These are phyloP conservation scores for Anas capensis DNA, from an alignment of 2,797 vertebrate species.

Conservation along the genomic window DNA sequence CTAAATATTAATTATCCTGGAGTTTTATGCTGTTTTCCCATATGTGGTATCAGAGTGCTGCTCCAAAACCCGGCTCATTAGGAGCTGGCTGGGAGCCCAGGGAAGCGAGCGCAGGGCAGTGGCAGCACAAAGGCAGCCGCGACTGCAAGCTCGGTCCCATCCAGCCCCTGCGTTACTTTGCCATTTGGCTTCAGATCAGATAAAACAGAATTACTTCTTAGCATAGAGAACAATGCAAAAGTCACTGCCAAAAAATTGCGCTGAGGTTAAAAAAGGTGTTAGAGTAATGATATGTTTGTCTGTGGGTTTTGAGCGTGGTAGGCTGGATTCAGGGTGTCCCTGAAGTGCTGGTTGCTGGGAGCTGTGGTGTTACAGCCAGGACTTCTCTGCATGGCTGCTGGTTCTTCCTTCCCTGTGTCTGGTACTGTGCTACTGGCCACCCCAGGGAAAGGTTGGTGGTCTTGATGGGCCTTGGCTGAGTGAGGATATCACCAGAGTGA, in stretches of 20 bases:
- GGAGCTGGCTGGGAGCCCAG: neutral
- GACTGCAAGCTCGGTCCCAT: accelerated
- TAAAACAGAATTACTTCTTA: neutral
- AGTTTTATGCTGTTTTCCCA: neutral
- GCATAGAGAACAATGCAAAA: neutral
- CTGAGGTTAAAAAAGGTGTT: neutral
- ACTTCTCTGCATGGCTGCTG: neutral
- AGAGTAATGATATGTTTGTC: neutral
- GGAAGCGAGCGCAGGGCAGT: accelerated
- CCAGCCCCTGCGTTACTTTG: neutral
- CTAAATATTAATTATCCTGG: neutral
- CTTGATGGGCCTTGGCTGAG: neutral
- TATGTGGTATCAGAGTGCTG: neutral
- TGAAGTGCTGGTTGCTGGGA: neutral
- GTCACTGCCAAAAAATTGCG: neutral
- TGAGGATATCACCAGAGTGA: neutral
- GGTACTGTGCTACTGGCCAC: neutral
- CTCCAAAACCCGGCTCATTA: neutral
- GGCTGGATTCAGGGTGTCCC: neutral
- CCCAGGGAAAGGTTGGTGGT: neutral
- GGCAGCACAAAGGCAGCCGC: neutral
- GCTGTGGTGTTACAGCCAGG: neutral
- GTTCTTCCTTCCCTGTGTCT: neutral
- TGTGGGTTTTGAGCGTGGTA: accelerated
- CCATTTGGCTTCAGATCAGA: neutral